Percentiles rank a stretch among this genome's conserved stretches.
Conservation (phyloP, 2,888 invertebrate species). For the Lasiommata megera region DNA sequence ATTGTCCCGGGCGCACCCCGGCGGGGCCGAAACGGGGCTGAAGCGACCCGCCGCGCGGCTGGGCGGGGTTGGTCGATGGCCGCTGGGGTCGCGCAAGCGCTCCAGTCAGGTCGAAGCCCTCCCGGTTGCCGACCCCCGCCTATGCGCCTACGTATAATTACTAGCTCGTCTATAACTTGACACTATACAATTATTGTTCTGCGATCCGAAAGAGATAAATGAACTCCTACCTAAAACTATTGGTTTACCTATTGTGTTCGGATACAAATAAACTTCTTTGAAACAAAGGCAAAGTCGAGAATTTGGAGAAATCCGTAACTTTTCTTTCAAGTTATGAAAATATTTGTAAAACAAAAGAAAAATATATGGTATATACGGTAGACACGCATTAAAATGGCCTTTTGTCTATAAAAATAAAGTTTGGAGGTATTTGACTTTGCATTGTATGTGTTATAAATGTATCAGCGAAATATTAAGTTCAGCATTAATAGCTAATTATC, state of each 20-base stretch:
- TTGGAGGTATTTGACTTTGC: too few relatives aligned
- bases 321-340: too few relatives aligned
- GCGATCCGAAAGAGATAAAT: slow-evolving; percentile 6
- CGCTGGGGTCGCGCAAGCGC: slow-evolving; percentile 71
- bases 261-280: too few relatives aligned
- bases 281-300: too few relatives aligned
- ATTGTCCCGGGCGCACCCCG: slow-evolving; percentile 36
- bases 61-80: slow-evolving; percentile 58
- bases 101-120: slow-evolving; percentile 67
- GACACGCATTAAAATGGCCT: too few relatives aligned
- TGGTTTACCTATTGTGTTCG: neutral
- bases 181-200: slow-evolving; percentile 12
- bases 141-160: slow-evolving; percentile 54
- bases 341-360: too few relatives aligned
- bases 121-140: slow-evolving; percentile 72
- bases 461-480: too few relatives aligned
- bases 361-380: too few relatives aligned
- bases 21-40: neutral
- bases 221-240: neutral
- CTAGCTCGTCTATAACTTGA: slow-evolving; percentile 36
- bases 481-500: too few relatives aligned
- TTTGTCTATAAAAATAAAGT: too few relatives aligned
- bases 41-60: slow-evolving; percentile 22
- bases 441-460: too few relatives aligned
- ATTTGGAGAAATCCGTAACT: too few relatives aligned